These are phyloP conservation scores for Heliconius erato DNA, from an alignment of 2,888 invertebrate species.

Conservation along the genomic window DNA sequence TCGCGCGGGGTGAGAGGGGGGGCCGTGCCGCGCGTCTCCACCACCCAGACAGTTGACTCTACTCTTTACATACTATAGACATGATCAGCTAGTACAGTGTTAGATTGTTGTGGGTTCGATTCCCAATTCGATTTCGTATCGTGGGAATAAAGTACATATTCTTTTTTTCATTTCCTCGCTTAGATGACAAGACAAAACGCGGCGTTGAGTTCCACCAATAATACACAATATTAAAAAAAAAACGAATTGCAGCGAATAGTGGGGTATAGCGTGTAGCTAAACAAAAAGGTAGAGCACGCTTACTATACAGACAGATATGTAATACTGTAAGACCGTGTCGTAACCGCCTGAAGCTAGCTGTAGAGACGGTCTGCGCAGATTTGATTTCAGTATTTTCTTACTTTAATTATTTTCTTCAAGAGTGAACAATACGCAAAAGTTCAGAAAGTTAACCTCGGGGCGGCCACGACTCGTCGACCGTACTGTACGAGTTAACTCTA, in stretches of 20 bases:
- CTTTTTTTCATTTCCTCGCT: too few species aligned
- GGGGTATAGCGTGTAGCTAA: neutral
- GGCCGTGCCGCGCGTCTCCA: slow-evolving; percentile 73
- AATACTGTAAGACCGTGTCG: neutral
- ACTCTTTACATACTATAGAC: slow-evolving; percentile 28
- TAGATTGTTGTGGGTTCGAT: neutral
- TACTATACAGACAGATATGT: neutral
- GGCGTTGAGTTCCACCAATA: too few species aligned
- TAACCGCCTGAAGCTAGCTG: neutral
- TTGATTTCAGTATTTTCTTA: neutral
- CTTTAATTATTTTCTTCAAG: neutral
- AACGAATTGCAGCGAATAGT: too few species aligned
- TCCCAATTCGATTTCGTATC: neutral
- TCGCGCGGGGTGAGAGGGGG: slow-evolving; percentile 53
- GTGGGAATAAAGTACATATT: too few species aligned
- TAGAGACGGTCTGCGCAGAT: neutral
- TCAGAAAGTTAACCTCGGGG: neutral
- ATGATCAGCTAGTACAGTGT: too few species aligned
- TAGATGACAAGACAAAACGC: too few species aligned
- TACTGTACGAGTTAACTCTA: neutral
- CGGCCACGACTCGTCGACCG: neutral
- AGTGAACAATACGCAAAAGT: neutral
- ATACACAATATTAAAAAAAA: too few species aligned
- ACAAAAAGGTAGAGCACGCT: neutral
- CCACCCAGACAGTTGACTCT: slow-evolving; percentile 52